Conservation (phyloP, 2,797 vertebrate species). For the Myotis vivesi region DNA sequence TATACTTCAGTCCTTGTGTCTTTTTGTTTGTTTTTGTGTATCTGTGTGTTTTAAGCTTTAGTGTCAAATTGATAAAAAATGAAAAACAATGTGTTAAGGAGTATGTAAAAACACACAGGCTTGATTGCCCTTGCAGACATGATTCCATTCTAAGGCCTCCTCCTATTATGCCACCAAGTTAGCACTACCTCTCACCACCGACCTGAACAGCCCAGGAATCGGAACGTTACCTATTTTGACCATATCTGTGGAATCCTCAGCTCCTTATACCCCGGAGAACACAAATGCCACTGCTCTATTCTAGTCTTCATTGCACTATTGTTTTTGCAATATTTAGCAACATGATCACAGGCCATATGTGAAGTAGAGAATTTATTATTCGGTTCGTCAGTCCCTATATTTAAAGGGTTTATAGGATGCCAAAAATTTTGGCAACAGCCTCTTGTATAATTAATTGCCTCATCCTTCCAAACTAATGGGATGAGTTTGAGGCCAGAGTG, state of each 20-base stretch:
- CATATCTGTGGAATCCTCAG: background rate
- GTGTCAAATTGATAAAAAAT: background rate
- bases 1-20: background rate
- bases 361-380: conserved; percentile 49
- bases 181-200: background rate
- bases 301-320: background rate
- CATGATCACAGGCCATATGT: conserved; percentile 40
- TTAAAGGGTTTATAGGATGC: conserved; percentile 48
- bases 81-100: background rate
- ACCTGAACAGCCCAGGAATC: background rate
- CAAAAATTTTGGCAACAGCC: conserved; percentile 35
- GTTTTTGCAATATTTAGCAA: conserved; percentile 32
- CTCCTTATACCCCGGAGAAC: background rate
- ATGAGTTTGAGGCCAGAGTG: conserved; percentile 8
- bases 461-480: conserved; percentile 59
- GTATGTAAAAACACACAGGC: background rate
- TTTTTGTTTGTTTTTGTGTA: background rate
- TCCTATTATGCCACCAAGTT: accelerated
- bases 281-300: background rate
- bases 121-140: background rate
- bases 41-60: background rate
- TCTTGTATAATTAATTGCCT: conserved; percentile 51
- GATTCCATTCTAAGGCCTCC: background rate
- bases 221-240: background rate
- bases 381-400: conserved; percentile 32